These are phyloP conservation scores for Xiphophorus birchmanni DNA, from an alignment of 2,797 vertebrate species.

Conservation along the genomic window DNA sequence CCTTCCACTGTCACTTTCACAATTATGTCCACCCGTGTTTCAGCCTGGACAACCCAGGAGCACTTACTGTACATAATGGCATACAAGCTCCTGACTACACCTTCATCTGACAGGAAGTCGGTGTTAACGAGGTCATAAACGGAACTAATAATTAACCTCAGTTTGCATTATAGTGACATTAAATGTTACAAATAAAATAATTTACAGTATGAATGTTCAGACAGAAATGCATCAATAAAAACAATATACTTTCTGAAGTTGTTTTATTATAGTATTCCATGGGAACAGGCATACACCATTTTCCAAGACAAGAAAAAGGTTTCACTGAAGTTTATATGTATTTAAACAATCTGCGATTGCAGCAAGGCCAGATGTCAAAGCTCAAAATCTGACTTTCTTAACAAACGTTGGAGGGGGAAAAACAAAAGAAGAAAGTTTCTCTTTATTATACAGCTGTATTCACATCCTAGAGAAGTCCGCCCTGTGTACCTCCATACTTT, in stretches of 20 bases:
- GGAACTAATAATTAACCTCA: not conserved
- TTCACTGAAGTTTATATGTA: conserved; percentile 73
- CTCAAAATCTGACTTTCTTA: conserved; percentile 23
- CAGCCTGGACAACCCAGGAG: conserved; percentile 88
- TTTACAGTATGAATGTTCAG: not conserved
- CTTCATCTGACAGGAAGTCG: conserved; percentile 50
- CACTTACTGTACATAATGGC: conserved; percentile 82
- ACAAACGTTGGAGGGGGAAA: conserved; percentile 46
- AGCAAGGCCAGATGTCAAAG: conserved; percentile 52
- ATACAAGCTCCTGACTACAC: conserved; percentile 76
- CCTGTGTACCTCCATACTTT: conserved; percentile 35
- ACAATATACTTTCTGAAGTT: conserved; percentile 42
- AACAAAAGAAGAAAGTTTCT: not conserved
- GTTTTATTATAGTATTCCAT: conserved; percentile 84
- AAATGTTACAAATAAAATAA: not conserved
- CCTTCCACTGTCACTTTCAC: conserved; percentile 83
- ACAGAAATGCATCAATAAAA: not conserved
- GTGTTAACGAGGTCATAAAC: not conserved
- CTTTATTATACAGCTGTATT: conserved; percentile 42
- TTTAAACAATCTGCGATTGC: conserved; percentile 62
- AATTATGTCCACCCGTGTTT: conserved; percentile 91
- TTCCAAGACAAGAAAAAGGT: conserved; percentile 81
- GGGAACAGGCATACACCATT: conserved; percentile 84
- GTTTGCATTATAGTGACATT: not conserved
- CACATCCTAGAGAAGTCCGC: conserved; percentile 51